Evolutionary conservation across 2,888 invertebrate genomes (phyloP), one percentile per base, ranked within the genome.

Genomic region (Electrophaes corylata): DNA sequence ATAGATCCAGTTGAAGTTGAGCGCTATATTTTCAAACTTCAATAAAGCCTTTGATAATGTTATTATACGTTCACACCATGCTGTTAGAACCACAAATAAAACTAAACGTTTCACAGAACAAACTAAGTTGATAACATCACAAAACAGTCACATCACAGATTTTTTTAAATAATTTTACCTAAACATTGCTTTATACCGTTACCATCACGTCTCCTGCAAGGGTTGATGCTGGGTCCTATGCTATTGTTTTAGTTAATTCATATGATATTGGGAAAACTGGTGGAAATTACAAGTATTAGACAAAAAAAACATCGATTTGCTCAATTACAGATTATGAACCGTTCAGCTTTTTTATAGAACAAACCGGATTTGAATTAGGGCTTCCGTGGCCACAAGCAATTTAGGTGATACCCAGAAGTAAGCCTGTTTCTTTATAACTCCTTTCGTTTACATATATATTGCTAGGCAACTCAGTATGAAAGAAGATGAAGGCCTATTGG

Each of bases 161-260:
- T 54, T 49, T 45, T 49, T 59, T 46, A 14, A 54, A 35, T 59
- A 55, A 51, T 41, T 62, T 64, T 61, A 66, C 61, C 16, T 31
- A 52, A 61, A 71, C 62, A 62, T 58, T 47, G 65, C 56, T 54
- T 51, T 50, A 56, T 60, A 66, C 53, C 41, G 68, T 67, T 54
- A 67, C 61, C 56, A 47, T 43, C 63, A 39, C 52, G 64, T 60
- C 53, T 67, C 53, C 49, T 57, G 67, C 71, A 69, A 58, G 70
- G 70, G 57, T 68, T 60, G 57, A 69, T 73, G 62, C 70, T 75
- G 68, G 70, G 64, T 71, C 71, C 65, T 60, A 67, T 66, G 68
- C 50, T 35, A 40, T 57, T 57, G 14, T n/a, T 35, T 23, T 39
- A 33, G 18, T 29, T 18, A 26, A 40, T 2, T n/a, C 18, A 43